Base-by-base conservation (phyloP, 2,113 vertebrate species). In the Oryzias curvinotus region DNA sequence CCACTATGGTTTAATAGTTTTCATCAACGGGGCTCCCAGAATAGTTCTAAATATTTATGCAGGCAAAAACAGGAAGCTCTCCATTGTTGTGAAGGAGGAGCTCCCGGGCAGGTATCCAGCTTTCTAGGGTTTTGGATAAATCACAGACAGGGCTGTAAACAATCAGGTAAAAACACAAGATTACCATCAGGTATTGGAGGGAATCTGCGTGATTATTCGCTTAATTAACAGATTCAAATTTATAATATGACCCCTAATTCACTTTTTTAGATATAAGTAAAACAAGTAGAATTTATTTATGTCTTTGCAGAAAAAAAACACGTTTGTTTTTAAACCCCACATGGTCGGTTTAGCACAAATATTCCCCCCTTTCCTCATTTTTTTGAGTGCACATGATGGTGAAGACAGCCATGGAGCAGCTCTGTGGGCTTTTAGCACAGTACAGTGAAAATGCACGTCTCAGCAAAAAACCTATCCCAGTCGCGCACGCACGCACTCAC, bases 61-160 rank as follows among this genome's bases (percentile, higher is more conserved):
- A 46, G 57, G 67, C 69, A 64, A 82, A 79, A 76, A 82, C 55
- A 61, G 65, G 86, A 85, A 87, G 71, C 47, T 4, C 52, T 30
- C 56, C 62, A 78, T 86, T 86, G 82, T 85, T 80, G 45, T 36
- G 52, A 47, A n/a, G 52, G 28, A 69, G 44, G 59, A 65, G 49
- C 59, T 54, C 1, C n/a, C 19, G 57, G 42, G 57, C 47, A 70
- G 7, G 25, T 53, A 57, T 82, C 73, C 62, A 19, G 72, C 10
- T 80, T 76, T 77, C 71, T 50, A 68, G 62, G 59, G 48, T 65
- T 78, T 71, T 45, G 47, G 51, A 5, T 66, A 16, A 77, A 75
- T 71, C 50, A 65, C 25, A 49, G 4, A 5, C 42, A 8, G 36
- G 42, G 44, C 23, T 41, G 44, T 51, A 77, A 56, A 80, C 73